Evolutionary conservation across 2,888 invertebrate species (phyloP), one percentile per base, ranked within the genome.

Genomic region (Brachynemurus nebulosus): DNA sequence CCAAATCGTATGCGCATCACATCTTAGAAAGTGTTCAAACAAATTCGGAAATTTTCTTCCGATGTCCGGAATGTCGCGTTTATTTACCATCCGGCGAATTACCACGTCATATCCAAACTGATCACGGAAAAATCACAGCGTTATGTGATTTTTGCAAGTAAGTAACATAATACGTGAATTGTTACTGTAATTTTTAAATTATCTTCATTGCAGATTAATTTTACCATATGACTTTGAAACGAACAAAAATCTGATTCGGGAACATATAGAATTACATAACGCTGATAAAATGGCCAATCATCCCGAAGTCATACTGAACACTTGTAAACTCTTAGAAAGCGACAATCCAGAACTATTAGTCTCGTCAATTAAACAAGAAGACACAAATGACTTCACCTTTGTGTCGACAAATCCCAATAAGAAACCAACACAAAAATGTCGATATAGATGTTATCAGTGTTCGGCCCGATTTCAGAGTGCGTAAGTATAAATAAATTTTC

Each of bases 71-170:
- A 19, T 42, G 42, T 36, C 34, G 42, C 11, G 21, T 21, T 5
- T 42, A 42, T 21, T 21, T 42, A 16, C 20, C 42, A 5, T 21
- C 42, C 4, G 23, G 16, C 6, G 16, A 35, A 4, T 11, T 42
- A 11, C 34, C 42, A 8, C 19, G 21, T 27, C 42, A 42, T 23
- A 27, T 12, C 5, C 34, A 21, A 11, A 16, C 11, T 5, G 35
- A 42, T 20, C 42, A 42, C 20, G 8, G 35, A 9, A 42, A 42
- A 21, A 35, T 12, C 6, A 18, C 21, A 16, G 42, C 42, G 4
- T 12, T 42, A 3, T 42, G 42, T 21, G 42, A 42, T 36, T 35
- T 34, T 21, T 42, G 42, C 20, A 34, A 35, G 42, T 42, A 36
- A 17, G 7, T 36, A 12, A 34, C n/a, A 11, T 34, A 11, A 34